These are phyloP conservation scores for Leucophenga varia DNA, from an alignment of 1,140 invertebrate species.

Conservation along the genomic window DNA sequence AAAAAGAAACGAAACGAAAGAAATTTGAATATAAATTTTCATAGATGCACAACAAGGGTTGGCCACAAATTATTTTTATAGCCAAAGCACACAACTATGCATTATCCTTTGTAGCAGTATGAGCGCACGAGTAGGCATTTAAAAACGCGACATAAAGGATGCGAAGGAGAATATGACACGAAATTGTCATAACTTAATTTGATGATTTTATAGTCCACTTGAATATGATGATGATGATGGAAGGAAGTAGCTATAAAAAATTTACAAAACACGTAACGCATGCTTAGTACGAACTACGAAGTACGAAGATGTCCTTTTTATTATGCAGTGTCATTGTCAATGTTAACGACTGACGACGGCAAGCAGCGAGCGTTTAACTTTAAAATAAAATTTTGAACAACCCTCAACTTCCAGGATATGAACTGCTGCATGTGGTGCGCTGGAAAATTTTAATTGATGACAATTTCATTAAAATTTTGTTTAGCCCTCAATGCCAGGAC, in stretches of 20 bases:
- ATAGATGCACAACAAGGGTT: slow-evolving; percentile 15
- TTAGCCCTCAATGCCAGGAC: not conserved
- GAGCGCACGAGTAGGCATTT: not conserved
- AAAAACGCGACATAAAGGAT: too few species aligned
- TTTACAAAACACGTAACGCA: too few species aligned
- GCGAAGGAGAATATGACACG: slow-evolving; percentile 3
- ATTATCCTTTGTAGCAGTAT: slow-evolving; percentile 11
- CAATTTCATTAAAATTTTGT: slow-evolving; percentile 49
- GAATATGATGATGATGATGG: too few species aligned
- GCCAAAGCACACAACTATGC: slow-evolving; percentile 40
- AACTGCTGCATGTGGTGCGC: too few species aligned
- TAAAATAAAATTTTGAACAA: too few species aligned
- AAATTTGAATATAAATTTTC: slow-evolving; percentile 7
- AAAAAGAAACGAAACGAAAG: too few species aligned
- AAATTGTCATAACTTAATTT: slow-evolving; percentile 39
- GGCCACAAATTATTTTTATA: slow-evolving; percentile 55
- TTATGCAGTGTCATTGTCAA: slow-evolving; percentile 33
- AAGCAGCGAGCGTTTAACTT: too few species aligned
- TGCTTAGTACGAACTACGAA: too few species aligned
- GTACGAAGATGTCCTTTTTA: too few species aligned
- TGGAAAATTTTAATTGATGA: slow-evolving; percentile 51
- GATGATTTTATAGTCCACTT: slow-evolving; percentile 15
- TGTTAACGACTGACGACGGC: too few species aligned
- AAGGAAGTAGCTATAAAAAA: too few species aligned
- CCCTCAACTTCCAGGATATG: too few species aligned